Evolutionary conservation across 1,140 invertebrate species (phyloP).

Genomic region (Dendrolimus kikuchii): DNA sequence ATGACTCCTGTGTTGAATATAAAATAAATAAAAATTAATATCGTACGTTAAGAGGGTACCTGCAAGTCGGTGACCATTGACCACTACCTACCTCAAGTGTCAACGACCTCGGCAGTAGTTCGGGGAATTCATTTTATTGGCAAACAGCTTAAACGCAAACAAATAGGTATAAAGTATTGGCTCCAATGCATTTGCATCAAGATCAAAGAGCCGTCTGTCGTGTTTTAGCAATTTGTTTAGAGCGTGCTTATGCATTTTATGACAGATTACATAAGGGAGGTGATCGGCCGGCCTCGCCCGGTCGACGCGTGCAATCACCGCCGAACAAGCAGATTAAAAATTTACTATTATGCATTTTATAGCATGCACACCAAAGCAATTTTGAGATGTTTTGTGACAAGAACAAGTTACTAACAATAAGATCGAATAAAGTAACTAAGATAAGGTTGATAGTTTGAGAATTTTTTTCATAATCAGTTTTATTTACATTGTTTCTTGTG

Average conservation of each 20-base stretch:
- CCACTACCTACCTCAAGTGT: conserved; percentile 11
- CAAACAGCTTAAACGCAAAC: conserved; percentile 12
- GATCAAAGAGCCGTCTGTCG: conserved; percentile 42
- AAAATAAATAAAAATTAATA: background rate
- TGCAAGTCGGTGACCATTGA: conserved; percentile 15
- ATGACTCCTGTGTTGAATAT: too few species aligned
- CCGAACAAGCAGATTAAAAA: conserved; percentile 49
- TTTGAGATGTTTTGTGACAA: conserved; percentile 11
- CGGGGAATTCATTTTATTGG: conserved; percentile 10
- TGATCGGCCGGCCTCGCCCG: conserved; percentile 63
- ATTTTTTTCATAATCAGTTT: too few species aligned
- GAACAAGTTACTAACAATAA: too few species aligned
- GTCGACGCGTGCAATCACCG: conserved; percentile 52
- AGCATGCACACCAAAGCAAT: conserved; percentile 9
- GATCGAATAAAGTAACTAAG: too few species aligned
- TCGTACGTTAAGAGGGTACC: conserved; percentile 7
- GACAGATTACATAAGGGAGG: conserved; percentile 58
- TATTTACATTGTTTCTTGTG: too few species aligned
- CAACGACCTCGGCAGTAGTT: conserved; percentile 8
- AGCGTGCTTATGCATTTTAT: conserved; percentile 37
- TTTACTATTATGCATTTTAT: conserved; percentile 27
- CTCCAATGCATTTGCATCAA: conserved; percentile 27
- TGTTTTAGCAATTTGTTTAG: conserved; percentile 36
- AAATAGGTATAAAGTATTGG: conserved; percentile 15
- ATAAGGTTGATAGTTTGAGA: too few species aligned